Conservation (phyloP, 2,113 vertebrate species). For the Neodontobutis hainanensis region DNA sequence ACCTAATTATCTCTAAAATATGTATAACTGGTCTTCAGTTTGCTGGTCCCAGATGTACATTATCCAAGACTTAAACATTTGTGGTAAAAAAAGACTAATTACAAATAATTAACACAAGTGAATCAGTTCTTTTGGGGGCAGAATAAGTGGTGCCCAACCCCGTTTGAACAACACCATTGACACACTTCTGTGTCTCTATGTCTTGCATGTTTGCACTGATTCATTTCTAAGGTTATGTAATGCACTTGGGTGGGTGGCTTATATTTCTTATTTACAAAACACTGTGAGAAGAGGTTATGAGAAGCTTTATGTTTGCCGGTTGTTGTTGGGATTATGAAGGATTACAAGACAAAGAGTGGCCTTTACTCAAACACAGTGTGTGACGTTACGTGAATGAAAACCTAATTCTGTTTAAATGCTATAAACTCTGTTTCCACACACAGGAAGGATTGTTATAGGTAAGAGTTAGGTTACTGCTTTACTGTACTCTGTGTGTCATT, state of each 20-base stretch:
- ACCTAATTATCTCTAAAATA: too few relatives aligned
- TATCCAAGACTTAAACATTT: too few relatives aligned
- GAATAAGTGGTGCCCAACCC: too few relatives aligned
- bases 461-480: not conserved
- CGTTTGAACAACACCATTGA: too few relatives aligned
- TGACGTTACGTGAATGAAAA: slow-evolving; percentile 10
- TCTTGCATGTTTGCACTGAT: not conserved
- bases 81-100: too few relatives aligned
- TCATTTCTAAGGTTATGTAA: slow-evolving; percentile 10
- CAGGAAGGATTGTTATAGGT: not conserved
- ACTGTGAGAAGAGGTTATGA: slow-evolving; percentile 14
- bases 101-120: too few relatives aligned
- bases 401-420: slow-evolving; percentile 4
- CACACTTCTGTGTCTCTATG: too few relatives aligned
- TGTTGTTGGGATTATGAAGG: slow-evolving; percentile 25
- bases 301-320: slow-evolving; percentile 42
- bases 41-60: too few relatives aligned
- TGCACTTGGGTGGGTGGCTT: not conserved
- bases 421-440: not conserved
- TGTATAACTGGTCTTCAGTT: too few relatives aligned
- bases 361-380: slow-evolving; percentile 2
- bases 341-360: slow-evolving; percentile 31
- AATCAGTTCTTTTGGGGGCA: too few relatives aligned
- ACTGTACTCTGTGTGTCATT: not conserved
- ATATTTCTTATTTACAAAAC: slow-evolving; percentile 12